A percentile compares a stretch with the other conserved stretches of the same genome.
Evolutionary conservation across 2,888 invertebrate species (phyloP).

Genomic region (Cheilosia soror): DNA sequence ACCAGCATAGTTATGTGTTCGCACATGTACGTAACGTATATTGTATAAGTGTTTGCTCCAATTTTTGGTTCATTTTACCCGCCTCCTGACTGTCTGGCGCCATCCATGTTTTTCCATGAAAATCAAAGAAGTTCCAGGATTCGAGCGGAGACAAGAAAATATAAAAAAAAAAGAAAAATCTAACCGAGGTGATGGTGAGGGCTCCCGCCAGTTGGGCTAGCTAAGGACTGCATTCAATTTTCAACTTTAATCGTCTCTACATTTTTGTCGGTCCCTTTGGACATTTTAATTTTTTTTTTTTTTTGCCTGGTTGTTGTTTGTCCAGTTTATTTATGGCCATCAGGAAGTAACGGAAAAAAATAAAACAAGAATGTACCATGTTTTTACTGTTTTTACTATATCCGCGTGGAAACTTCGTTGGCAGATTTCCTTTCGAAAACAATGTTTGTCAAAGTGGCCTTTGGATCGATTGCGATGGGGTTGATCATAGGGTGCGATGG

Average conservation of each 20-base stretch:
- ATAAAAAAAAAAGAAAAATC: slow-evolving; percentile 24
- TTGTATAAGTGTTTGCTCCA: slow-evolving; percentile 55
- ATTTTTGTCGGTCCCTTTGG: slow-evolving; percentile 15
- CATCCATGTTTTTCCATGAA: slow-evolving; percentile 56
- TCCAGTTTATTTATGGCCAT: slow-evolving; percentile 46
- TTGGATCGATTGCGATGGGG: slow-evolving; percentile 57
- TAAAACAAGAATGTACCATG: slow-evolving; percentile 28
- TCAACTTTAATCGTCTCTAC: slow-evolving; percentile 54
- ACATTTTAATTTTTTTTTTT: neutral
- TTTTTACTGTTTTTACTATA: slow-evolving; percentile 6
- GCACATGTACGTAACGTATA: neutral
- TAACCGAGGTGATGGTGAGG: slow-evolving; percentile 37
- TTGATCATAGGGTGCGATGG: slow-evolving; percentile 17
- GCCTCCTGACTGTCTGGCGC: slow-evolving; percentile 75
- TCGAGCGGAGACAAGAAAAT: slow-evolving; percentile 11
- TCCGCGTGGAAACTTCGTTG: slow-evolving; percentile 33
- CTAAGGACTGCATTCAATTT: slow-evolving; percentile 54
- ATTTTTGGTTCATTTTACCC: slow-evolving; percentile 68
- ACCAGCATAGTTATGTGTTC: slow-evolving; percentile 30
- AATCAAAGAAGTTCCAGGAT: slow-evolving; percentile 27
- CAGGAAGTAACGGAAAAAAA: slow-evolving; percentile 23
- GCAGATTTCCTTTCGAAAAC: slow-evolving; percentile 36
- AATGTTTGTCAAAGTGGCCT: slow-evolving; percentile 38
- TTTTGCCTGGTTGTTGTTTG: slow-evolving; percentile 47
- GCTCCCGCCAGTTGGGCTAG: slow-evolving; percentile 30